A percentile compares a stretch with the other conserved stretches of the same genome.
These are phyloP conservation scores for Cyprinodon variegatus DNA, from an alignment of 2,113 vertebrate genomes.

Conservation along the genomic window DNA sequence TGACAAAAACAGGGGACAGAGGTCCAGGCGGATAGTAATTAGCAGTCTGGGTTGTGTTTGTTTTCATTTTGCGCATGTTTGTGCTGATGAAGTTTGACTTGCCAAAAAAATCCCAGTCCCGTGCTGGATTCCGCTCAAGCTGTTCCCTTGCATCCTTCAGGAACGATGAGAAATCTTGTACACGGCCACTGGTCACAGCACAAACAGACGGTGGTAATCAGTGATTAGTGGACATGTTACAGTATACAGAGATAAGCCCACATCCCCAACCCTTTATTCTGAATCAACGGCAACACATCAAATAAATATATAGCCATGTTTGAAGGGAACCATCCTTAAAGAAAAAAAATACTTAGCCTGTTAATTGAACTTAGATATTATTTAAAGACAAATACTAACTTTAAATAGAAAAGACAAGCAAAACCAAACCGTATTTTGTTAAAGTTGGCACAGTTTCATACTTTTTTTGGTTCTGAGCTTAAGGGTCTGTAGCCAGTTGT, in stretches of 20 bases:
- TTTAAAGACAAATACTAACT: constrained; percentile 18
- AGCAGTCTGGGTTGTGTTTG: constrained; percentile 81
- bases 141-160: constrained; percentile 76
- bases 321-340: constrained; percentile 10
- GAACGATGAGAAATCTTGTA: constrained; percentile 73
- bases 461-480: constrained; percentile 58
- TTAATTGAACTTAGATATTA: constrained; percentile 7
- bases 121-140: constrained; percentile 77
- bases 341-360: constrained; percentile 17
- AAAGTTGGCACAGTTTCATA: constrained; percentile 45
- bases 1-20: constrained; percentile 69
- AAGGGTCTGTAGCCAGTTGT: constrained; percentile 51
- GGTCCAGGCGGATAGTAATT: constrained; percentile 80
- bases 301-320: constrained; percentile 35
- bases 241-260: constrained; percentile 71
- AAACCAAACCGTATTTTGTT: constrained; percentile 14
- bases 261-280: constrained; percentile 59
- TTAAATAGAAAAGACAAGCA: constrained; percentile 7
- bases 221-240: constrained; percentile 77
- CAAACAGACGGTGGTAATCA: constrained; percentile 75
- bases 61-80: constrained; percentile 83
- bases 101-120: constrained; percentile 77
- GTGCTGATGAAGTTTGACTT: constrained; percentile 85
- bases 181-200: constrained; percentile 72
- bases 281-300: constrained; percentile 54